Evolutionary conservation across 2,797 vertebrate species (phyloP).

Genomic region (Macropodus opercularis): DNA sequence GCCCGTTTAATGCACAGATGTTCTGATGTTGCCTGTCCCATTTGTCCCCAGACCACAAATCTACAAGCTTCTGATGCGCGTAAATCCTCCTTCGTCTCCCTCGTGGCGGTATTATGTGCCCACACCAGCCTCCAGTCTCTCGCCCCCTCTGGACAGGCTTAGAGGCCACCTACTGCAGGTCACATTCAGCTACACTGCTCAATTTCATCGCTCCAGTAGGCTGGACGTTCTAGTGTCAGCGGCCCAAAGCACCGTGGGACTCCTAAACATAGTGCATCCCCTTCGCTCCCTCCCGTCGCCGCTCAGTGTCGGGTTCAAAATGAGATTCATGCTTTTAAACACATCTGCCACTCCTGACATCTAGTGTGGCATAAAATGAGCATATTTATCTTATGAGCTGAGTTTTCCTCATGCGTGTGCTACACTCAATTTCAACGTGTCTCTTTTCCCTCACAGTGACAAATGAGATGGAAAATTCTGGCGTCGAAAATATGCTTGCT

Average conservation of each 20-base stretch:
- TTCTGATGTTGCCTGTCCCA: background rate
- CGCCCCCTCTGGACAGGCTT: conserved; percentile 46
- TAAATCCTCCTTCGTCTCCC: conserved; percentile 5
- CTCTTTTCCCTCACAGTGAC: conserved; percentile 40
- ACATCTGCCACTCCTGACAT: conserved; percentile 42
- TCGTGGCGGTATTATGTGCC: conserved; percentile 18
- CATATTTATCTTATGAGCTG: conserved; percentile 53
- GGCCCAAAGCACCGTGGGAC: conserved; percentile 35
- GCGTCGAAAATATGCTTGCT: conserved; percentile 25
- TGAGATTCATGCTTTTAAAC: conserved; percentile 41
- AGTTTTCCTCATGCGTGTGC: conserved; percentile 42
- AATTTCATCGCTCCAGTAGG: conserved; percentile 22
- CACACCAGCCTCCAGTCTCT: conserved; percentile 14
- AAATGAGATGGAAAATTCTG: conserved; percentile 60
- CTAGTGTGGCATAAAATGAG: conserved; percentile 42
- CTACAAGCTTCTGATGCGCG: conserved; percentile 6
- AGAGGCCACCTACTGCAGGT: conserved; percentile 49
- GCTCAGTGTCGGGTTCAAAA: conserved; percentile 22
- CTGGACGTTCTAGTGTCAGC: conserved; percentile 34
- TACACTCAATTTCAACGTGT: conserved; percentile 43
- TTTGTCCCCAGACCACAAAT: background rate
- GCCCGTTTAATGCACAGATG: background rate
- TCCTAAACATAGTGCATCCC: conserved; percentile 6
- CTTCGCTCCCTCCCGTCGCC: conserved; percentile 13
- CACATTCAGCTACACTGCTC: conserved; percentile 23